Percentiles rank a stretch among this genome's conserved stretches.
phyloP scores from a whole-genome alignment of 2,888 invertebrate species.

The Cerastis rubricosa region DNA sequence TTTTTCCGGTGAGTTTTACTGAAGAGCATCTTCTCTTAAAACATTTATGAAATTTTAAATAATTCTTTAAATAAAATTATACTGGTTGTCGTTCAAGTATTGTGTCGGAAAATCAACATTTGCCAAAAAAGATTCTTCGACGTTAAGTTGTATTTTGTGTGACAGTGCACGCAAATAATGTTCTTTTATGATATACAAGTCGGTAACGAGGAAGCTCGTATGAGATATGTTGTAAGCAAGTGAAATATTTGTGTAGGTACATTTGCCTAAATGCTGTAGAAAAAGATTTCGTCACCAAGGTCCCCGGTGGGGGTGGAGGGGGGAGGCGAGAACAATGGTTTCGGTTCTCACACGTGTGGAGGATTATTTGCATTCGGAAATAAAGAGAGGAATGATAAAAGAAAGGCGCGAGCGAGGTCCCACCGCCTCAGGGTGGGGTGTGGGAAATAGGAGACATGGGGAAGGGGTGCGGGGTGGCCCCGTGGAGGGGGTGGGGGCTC shows the following conservation, averaged over 20 bases:
- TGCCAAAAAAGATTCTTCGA: conserved; percentile 19
- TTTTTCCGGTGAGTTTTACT: not conserved
- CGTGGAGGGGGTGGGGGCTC: conserved; percentile 84
- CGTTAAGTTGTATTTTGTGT: conserved; percentile 42
- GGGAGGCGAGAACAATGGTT: conserved; percentile 91
- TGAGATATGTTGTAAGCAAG: conserved; percentile 73
- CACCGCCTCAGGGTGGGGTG: conserved; percentile 90
- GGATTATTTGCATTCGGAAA: conserved; percentile 92
- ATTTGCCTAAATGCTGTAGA: conserved; percentile 89
- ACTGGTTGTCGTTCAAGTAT: not conserved
- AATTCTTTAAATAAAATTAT: not conserved
- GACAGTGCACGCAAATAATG: conserved; percentile 62
- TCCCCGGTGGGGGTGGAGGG: conserved; percentile 84
- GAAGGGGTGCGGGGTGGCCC: conserved; percentile 73
- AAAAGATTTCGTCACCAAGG: conserved; percentile 91
- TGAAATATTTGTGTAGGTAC: conserved; percentile 82
- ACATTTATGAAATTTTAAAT: not conserved
- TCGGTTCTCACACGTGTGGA: conserved; percentile 92
- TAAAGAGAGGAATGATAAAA: conserved; percentile 91
- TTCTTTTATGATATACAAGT: conserved; percentile 61
- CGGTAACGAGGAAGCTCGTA: conserved; percentile 68
- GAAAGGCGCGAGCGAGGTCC: conserved; percentile 91
- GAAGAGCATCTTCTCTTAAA: not conserved
- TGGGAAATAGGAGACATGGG: conserved; percentile 84
- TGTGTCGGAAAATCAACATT: conserved; percentile 19